These are phyloP conservation scores for Ectemnius cavifrons DNA, from an alignment of 2,888 invertebrate genomes.

Conservation along the genomic window DNA sequence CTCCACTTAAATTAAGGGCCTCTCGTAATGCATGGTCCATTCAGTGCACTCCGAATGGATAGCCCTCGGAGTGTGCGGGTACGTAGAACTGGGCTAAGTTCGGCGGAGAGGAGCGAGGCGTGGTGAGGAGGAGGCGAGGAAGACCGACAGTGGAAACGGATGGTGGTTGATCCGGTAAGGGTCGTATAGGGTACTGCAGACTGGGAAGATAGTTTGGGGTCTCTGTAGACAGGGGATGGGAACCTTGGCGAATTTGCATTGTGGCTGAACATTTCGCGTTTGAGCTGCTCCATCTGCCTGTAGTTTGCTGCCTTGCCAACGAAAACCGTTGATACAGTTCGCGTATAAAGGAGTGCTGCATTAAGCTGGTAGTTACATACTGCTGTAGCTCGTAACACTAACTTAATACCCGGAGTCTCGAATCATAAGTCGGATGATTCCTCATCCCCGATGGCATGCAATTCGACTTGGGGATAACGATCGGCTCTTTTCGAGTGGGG, in stretches of 20 bases:
- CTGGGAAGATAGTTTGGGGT: conserved; percentile 45
- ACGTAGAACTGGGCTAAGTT: conserved; percentile 13
- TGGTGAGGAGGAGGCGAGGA: conserved; percentile 13
- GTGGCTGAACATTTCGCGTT: conserved; percentile 62
- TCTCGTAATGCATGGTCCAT: conserved; percentile 24
- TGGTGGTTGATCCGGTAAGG: conserved; percentile 20
- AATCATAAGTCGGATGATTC: no score
- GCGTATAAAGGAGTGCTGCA: no score
- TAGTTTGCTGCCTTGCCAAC: conserved; percentile 42
- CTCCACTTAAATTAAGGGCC: conserved; percentile 33
- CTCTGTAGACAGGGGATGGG: conserved; percentile 42
- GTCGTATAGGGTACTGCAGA: conserved; percentile 21
- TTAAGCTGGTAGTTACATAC: not conserved
- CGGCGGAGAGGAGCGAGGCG: not conserved
- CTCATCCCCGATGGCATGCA: no score
- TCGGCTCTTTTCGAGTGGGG: no score
- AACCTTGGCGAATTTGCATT: conserved; percentile 64
- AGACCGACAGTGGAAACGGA: conserved; percentile 28
- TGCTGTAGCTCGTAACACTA: conserved; percentile 10
- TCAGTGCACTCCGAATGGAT: conserved; percentile 12
- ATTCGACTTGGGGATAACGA: no score
- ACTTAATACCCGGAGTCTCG: no score
- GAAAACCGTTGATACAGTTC: conserved; percentile 41
- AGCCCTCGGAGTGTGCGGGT: conserved; percentile 16
- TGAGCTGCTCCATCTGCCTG: conserved; percentile 50